phyloP scores from a whole-genome alignment of 2,888 invertebrate species.

The Minunthozetes semirufus region DNA sequence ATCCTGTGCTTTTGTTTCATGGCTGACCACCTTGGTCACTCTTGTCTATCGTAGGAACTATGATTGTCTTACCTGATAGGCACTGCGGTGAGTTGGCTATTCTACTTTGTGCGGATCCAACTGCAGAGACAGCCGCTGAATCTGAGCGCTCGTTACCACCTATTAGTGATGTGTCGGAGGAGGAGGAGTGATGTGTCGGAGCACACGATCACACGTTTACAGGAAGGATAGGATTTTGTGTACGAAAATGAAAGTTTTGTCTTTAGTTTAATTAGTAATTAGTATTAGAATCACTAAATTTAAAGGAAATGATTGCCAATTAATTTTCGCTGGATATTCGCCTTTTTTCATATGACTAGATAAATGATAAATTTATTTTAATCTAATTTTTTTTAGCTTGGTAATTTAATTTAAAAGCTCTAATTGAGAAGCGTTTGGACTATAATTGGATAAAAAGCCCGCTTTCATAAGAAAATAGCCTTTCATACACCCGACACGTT shows the following conservation, averaged over 20 bases:
- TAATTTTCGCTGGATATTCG: too few relatives aligned
- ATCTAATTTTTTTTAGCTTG: not conserved
- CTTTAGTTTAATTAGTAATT: too few relatives aligned
- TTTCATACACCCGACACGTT: not conserved
- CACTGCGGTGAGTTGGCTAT: constrained; percentile 34
- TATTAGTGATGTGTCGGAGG: not conserved
- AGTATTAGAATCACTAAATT: too few relatives aligned
- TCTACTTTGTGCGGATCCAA: constrained; percentile 35
- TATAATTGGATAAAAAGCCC: not conserved
- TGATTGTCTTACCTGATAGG: constrained; percentile 32
- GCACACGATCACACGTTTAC: not conserved
- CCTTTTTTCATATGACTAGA: not conserved
- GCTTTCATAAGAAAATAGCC: not conserved
- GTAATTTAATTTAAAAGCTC: not conserved
- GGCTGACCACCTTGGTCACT: not conserved
- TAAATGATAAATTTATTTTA: not conserved
- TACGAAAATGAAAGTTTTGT: constrained; percentile 16
- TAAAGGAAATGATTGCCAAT: too few relatives aligned
- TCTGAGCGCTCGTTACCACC: constrained; percentile 35
- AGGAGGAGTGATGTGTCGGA: not conserved
- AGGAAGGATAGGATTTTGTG: not conserved
- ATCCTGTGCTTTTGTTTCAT: not conserved
- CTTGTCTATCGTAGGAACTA: not conserved
- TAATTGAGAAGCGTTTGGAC: not conserved
- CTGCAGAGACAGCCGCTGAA: constrained; percentile 35